Conservation (phyloP, 2,113 vertebrate species). For the Corvus hawaiiensis region DNA sequence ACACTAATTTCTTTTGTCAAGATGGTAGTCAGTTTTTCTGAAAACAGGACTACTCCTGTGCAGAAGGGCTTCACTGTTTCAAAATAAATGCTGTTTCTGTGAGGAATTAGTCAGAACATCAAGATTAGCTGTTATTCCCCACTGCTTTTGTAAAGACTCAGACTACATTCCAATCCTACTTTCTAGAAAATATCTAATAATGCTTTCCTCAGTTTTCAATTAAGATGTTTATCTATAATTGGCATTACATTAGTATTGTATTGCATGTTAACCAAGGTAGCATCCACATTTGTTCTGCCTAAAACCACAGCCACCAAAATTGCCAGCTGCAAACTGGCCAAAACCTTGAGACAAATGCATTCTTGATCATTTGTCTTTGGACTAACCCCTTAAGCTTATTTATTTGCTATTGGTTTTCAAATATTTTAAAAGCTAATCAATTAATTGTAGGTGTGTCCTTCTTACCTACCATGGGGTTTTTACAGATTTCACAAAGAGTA, state of each 20-base stretch:
- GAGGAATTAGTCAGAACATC: neutral
- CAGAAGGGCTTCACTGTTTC: neutral
- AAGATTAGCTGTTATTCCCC: neutral
- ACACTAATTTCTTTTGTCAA: constrained; percentile 23
- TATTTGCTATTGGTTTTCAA: neutral
- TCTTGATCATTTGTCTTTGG: neutral
- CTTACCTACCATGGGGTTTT: neutral
- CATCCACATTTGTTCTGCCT: neutral
- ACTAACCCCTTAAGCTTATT: neutral
- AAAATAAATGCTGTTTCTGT: constrained; percentile 10
- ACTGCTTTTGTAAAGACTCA: neutral
- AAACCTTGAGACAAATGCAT: neutral
- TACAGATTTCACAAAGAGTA: neutral
- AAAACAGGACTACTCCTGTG: neutral
- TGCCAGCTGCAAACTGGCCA: neutral
- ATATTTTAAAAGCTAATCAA: neutral
- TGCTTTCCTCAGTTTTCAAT: constrained; percentile 55
- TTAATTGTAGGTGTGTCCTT: neutral
- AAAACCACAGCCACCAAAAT: constrained; percentile 17
- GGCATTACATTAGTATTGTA: neutral
- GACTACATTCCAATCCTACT: constrained; percentile 17
- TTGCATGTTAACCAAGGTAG: neutral
- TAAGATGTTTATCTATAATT: constrained; percentile 58
- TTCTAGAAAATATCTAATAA: constrained; percentile 31
- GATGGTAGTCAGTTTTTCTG: neutral